Conservation (phyloP, 2,113 vertebrate species). For the Antechinus stuartii region DNA sequence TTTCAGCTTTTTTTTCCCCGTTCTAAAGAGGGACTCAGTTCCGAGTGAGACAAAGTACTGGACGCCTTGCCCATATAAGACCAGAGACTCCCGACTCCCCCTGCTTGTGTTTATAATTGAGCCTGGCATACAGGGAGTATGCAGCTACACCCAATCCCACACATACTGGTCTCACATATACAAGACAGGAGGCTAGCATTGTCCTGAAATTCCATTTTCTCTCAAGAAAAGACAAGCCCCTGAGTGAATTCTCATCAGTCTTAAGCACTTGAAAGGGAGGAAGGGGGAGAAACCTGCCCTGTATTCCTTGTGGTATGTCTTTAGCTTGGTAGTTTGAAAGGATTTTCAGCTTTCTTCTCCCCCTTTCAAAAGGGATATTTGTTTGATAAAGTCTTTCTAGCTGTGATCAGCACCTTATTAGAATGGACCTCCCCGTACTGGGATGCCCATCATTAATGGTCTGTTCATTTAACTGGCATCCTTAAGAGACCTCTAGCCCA, state of each 20-base stretch:
- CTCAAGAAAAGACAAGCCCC: constrained; percentile 7
- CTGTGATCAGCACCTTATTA: constrained; percentile 3
- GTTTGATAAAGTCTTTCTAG: neutral
- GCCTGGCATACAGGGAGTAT: constrained; percentile 8
- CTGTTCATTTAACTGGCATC: constrained; percentile 19
- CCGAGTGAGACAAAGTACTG: constrained; percentile 59
- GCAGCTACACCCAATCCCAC: constrained; percentile 39
- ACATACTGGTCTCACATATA: neutral
- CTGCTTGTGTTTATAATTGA: constrained; percentile 45
- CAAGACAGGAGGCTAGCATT: neutral
- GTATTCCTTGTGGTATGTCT: constrained; percentile 8
- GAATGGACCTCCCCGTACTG: neutral
- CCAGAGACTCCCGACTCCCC: constrained; percentile 38
- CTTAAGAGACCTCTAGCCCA: neutral
- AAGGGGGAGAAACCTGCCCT: neutral
- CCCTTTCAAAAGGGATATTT: neutral
- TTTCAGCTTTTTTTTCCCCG: constrained; percentile 49
- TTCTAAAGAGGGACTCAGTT: constrained; percentile 59
- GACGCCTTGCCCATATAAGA: constrained; percentile 55
- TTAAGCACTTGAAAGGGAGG: neutral
- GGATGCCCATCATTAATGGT: constrained; percentile 3
- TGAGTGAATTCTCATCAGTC: neutral
- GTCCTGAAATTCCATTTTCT: neutral
- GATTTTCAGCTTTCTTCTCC: constrained; percentile 9
- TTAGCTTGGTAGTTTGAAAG: constrained; percentile 23